Base-by-base conservation (phyloP, 2,113 vertebrate genomes). In the Pygathrix nemaeus region DNA sequence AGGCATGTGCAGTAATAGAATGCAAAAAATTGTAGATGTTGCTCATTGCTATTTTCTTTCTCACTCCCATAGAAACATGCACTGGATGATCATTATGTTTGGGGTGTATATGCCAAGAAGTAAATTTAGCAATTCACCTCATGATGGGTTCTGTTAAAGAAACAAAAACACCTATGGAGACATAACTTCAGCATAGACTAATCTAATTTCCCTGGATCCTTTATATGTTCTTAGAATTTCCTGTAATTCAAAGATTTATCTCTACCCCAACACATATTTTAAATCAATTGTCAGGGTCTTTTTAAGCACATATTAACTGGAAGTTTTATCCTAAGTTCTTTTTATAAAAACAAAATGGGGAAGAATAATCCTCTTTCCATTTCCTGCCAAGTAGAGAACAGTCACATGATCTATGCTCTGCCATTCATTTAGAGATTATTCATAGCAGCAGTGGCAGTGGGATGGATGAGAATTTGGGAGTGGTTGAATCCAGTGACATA, bases 81-180 rank as follows among this genome's bases (percentile, higher is more conserved):
- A 57, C 50, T 35, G 21, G 8, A 50, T 93, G 23, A 66, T 78
- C 96, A 88, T 80, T 88, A 85, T 59, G 2, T 17, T 93, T 88
- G 1, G 68, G 11, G 3, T 7, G 20, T 72, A 78, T 72, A 59
- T 96, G 52, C 57, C 18, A 94, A 94, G 5, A 86, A 89, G 30
- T 61, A 96, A 81, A 90, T 81, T 78, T 87, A 45, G 21, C n/a
- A 78, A 57, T 91, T 73, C 45, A 91, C 40, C 95, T 95, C 73
- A 76, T 76, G 16, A 73, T 82, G 64, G 6, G 5, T n/a, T 72
- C 45, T 89, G 20, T 68, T 52, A 84, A 87, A 83, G 12, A 93
- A 75, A 72, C 11, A 92, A 52, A 88, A 88, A 40, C 3, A n/a
- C 3, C 38, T 1, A 43, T 12, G 10, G 8, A 70, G 11, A 61